Percentiles rank a stretch among this genome's conserved stretches.
Evolutionary conservation across 2,797 vertebrate species (phyloP).

Genomic region (Masticophis lateralis): DNA sequence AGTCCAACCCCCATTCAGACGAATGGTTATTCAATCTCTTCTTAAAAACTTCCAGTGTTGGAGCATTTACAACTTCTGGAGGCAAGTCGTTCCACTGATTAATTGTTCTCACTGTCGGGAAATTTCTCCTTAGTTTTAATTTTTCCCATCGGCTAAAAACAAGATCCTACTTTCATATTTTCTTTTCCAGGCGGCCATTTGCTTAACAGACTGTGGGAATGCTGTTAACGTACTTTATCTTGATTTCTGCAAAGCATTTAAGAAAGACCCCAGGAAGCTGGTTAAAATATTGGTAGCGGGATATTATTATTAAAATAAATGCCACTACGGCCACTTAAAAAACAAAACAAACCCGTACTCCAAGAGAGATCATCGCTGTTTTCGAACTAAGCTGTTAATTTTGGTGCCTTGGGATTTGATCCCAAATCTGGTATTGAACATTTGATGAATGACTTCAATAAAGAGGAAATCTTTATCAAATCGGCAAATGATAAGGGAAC

Average conservation of each 20-base stretch:
- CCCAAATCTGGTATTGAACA: background rate
- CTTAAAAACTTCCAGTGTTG: too few relatives aligned
- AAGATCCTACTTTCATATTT: background rate
- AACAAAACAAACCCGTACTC: too few relatives aligned
- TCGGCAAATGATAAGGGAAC: background rate
- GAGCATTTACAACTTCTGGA: too few relatives aligned
- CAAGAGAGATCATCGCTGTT: background rate
- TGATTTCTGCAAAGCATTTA: background rate
- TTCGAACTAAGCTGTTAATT: background rate
- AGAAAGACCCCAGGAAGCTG: background rate
- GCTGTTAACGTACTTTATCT: background rate
- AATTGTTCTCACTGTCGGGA: too few relatives aligned
- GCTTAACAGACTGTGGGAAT: background rate
- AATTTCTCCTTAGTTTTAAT: too few relatives aligned
- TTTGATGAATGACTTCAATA: background rate
- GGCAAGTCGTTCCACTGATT: too few relatives aligned
- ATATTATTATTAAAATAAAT: background rate
- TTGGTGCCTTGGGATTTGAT: background rate
- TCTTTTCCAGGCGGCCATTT: background rate
- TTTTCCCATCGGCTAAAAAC: too few relatives aligned
- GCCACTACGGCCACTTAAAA: background rate
- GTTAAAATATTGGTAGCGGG: background rate
- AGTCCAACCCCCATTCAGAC: too few relatives aligned
- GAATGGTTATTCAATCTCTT: too few relatives aligned
- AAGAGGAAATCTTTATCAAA: background rate